Evolutionary conservation across 2,797 vertebrate species (phyloP).

Genomic region (Nothura maculosa): DNA sequence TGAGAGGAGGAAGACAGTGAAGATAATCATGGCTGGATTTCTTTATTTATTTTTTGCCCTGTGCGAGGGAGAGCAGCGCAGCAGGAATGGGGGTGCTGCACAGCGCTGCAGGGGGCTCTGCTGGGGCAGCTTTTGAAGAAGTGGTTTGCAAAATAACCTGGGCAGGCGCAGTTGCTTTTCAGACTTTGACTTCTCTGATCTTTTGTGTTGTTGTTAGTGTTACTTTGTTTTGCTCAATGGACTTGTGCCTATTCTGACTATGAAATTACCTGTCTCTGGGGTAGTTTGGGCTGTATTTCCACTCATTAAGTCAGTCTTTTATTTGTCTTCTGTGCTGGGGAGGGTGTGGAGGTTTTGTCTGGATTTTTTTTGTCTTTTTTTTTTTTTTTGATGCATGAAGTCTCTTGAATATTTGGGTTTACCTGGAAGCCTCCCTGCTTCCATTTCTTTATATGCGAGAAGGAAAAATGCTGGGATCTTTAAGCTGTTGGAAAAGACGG

Average conservation of each 20-base stretch:
- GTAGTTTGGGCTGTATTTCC: background rate
- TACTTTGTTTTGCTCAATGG: background rate
- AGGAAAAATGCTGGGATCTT: background rate
- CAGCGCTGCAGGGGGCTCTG: background rate
- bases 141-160: background rate
- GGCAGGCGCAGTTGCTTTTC: background rate
- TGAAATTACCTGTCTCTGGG: rapidly evolving
- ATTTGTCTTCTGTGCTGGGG: background rate
- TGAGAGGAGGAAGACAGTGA: slow-evolving; percentile 46
- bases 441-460: background rate
- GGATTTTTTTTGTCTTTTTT: background rate
- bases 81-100: background rate
- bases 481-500: background rate
- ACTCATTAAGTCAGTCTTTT: rapidly evolving
- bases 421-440: background rate
- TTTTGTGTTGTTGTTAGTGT: background rate
- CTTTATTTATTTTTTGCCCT: background rate
- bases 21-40: slow-evolving; percentile 51
- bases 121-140: background rate
- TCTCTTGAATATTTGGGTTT: slow-evolving; percentile 48
- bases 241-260: background rate
- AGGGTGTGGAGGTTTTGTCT: background rate
- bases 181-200: background rate
- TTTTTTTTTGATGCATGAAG: background rate
- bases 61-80: background rate